Percentiles rank a stretch among this genome's conserved stretches.
Evolutionary conservation across 2,113 vertebrate genomes (phyloP).

Genomic region (Theropithecus gelada): DNA sequence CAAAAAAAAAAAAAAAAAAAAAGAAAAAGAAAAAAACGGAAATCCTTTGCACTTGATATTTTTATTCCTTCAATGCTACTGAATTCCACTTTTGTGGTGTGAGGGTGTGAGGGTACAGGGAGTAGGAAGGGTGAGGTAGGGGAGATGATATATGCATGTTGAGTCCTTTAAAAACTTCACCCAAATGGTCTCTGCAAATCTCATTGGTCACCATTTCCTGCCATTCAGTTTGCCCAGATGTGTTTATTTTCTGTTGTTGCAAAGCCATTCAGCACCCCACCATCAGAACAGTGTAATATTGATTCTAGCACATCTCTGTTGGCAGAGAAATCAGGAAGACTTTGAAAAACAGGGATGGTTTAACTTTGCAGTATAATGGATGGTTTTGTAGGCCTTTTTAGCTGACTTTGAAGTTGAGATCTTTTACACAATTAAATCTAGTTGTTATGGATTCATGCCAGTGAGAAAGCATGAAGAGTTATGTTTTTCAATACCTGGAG

Average conservation of each 20-base stretch:
- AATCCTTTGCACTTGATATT: background rate
- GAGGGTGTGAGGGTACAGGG: rapidly evolving
- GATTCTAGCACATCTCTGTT: background rate
- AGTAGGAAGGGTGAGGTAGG: background rate
- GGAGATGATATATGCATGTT: background rate
- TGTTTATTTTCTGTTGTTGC: background rate
- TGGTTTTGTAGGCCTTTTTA: background rate
- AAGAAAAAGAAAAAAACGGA: too few relatives aligned
- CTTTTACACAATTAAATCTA: background rate
- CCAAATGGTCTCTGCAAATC: background rate
- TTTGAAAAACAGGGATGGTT: background rate
- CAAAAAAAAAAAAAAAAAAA: too few relatives aligned
- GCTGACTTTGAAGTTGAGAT: background rate
- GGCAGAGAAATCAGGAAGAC: background rate
- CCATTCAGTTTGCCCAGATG: background rate
- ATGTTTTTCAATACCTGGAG: background rate
- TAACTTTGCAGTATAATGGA: background rate
- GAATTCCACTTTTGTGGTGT: background rate
- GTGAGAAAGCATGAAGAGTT: background rate
- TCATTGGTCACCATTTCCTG: background rate
- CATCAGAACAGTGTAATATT: background rate
- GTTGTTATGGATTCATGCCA: background rate
- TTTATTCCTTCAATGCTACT: background rate
- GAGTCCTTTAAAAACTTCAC: background rate
- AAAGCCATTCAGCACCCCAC: background rate